Base-by-base conservation (phyloP, 92 coral and sea anemone genomes). In the Phenganax subtilis region DNA sequence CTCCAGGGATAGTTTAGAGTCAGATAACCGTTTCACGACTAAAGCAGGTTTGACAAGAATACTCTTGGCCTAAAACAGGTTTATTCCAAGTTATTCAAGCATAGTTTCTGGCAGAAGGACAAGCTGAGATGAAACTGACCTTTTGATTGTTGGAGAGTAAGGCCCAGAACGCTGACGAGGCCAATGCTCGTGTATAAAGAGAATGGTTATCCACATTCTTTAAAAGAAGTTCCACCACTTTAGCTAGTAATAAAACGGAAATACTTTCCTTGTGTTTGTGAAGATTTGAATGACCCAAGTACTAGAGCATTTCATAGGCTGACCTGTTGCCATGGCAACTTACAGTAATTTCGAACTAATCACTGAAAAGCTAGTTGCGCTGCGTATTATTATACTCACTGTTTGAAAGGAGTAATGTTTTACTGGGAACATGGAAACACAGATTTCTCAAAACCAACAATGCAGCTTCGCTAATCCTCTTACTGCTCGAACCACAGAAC, bases 361-460 rank as follows among this genome's bases (percentile, higher is more conserved):
- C 47, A 37, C 47, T 37, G 47, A 37, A 37, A 37, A 37, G 47
- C 25, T 20, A 20, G 25, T 20, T 20, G 25, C 25, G 25, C 25
- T 20, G 25, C 25, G 5, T 37, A 37, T 37, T 37, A 37, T 37
- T 37, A 37, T 37, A 85, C 90, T 65, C 81, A 93, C 98, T 90
- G 57, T 90, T 91, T 6, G 96, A 86, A 37, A 93, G 91, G 55
- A 93, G 90, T 7, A 92, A 88, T 7, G 98, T 82, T 86, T 92
- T 93, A 72, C 91, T 89, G 57, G 88, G 90, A 16, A 88, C 88
- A 77, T 93, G 97, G 82, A 92, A 93, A 69, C 98, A 93, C 75
- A 93, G 57, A 86, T 93, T 93, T 76, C 98, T 90, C 71, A 93
- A 74, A 51, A 93, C 97, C 85, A 93, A 87, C 74, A 93, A 80